A percentile compares a stretch with the other conserved stretches of the same genome.
phyloP scores from a whole-genome alignment of 2,888 invertebrate genomes.

The Heptascelio sp. region DNA sequence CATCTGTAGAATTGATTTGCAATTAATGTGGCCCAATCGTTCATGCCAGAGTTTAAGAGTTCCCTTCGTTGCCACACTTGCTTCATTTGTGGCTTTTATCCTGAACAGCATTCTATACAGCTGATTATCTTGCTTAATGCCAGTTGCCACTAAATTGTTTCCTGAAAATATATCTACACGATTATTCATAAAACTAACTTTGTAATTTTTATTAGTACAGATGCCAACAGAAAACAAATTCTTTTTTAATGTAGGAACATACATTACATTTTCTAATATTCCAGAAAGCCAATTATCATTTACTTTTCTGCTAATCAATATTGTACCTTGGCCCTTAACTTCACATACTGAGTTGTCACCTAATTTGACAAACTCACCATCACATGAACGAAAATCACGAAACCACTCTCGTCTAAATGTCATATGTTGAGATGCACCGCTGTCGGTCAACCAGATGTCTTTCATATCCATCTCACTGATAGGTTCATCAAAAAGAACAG shows the following conservation, averaged over 20 bases:
- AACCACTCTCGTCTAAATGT: slow-evolving; percentile 36
- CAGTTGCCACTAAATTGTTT: background rate
- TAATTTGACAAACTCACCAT: background rate
- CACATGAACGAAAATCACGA: background rate
- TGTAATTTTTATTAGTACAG: slow-evolving; percentile 11
- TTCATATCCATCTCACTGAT: background rate
- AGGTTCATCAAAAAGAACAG: background rate
- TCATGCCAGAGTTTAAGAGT: slow-evolving; percentile 31
- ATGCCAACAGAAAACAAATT: slow-evolving; percentile 60
- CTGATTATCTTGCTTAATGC: slow-evolving; percentile 9
- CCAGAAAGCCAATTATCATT: slow-evolving; percentile 23
- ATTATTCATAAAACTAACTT: background rate
- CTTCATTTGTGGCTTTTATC: background rate
- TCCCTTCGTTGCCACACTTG: background rate
- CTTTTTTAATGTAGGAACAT: slow-evolving; percentile 34
- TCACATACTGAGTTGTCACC: slow-evolving; percentile 17
- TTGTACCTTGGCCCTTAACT: background rate
- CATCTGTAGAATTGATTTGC: background rate
- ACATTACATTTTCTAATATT: slow-evolving; percentile 29
- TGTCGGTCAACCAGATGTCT: slow-evolving; percentile 31
- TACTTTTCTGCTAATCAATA: background rate
- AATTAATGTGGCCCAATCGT: slow-evolving; percentile 36
- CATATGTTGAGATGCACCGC: slow-evolving; percentile 38
- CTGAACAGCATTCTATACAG: slow-evolving; percentile 22
- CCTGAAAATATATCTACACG: background rate